These are phyloP conservation scores for Mayetiola destructor DNA, from an alignment of 2,888 invertebrate species.

Conservation along the genomic window DNA sequence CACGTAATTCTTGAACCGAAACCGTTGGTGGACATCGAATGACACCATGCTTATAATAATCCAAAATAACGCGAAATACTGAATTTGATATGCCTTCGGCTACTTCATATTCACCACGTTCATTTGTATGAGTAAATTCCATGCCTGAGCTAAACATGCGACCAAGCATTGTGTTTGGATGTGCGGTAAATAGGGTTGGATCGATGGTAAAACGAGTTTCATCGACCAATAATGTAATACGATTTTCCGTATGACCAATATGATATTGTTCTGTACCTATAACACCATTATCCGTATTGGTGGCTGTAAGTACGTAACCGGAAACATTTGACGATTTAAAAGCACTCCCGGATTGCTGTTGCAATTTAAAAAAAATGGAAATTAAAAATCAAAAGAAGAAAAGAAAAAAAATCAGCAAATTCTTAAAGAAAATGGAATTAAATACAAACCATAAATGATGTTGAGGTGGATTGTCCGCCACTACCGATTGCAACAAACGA, in stretches of 20 bases:
- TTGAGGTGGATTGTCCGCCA: neutral
- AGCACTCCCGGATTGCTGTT: too few species aligned
- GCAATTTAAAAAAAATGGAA: too few species aligned
- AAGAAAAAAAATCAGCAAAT: too few species aligned
- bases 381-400: too few species aligned
- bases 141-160: slow-evolving; percentile 90
- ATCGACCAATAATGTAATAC: slow-evolving; percentile 90
- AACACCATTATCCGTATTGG: neutral
- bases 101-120: slow-evolving; percentile 91
- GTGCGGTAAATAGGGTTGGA: slow-evolving; percentile 79
- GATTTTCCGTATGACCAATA: slow-evolving; percentile 66
- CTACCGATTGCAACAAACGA: neutral
- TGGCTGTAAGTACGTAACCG: neutral
- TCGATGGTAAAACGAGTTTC: slow-evolving; percentile 89
- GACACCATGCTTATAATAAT: slow-evolving; percentile 81
- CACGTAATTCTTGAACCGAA: slow-evolving; percentile 87
- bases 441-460: too few species aligned
- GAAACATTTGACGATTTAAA: neutral
- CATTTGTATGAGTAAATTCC: slow-evolving; percentile 88
- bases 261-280: slow-evolving; percentile 69
- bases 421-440: too few species aligned
- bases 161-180: slow-evolving; percentile 98
- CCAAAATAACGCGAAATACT: slow-evolving; percentile 87
- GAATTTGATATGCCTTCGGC: slow-evolving; percentile 94
- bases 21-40: slow-evolving; percentile 93